Percentiles rank a stretch among this genome's conserved stretches.
phyloP scores from a whole-genome alignment of 2,113 vertebrate genomes.

The zebrafish (Danio rerio) region DNA sequence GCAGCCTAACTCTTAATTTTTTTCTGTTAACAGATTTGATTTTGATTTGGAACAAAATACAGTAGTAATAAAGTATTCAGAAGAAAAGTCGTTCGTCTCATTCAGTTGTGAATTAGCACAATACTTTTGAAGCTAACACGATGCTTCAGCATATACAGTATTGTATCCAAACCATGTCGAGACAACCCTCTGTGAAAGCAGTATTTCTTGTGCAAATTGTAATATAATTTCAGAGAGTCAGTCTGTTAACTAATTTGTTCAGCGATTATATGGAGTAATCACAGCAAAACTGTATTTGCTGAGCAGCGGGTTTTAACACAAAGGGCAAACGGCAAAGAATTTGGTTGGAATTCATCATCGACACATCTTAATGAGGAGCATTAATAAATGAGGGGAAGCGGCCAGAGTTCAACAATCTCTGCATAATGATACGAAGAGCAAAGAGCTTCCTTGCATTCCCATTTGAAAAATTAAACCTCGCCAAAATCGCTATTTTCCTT shows the following conservation, averaged over 20 bases:
- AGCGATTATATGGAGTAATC: conserved; percentile 2
- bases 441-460: conserved; percentile 33
- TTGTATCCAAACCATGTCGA: no score
- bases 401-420: conserved; percentile 30
- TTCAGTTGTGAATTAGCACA: no score
- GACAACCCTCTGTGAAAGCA: no score
- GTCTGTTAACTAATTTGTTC: conserved; percentile 12
- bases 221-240: conserved; percentile 12
- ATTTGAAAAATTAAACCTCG: conserved; percentile 46
- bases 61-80: no score
- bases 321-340: conserved; percentile 13
- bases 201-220: background rate
- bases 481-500: conserved; percentile 44
- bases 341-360: conserved; percentile 2
- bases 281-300: conserved; percentile 23
- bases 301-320: conserved; percentile 19
- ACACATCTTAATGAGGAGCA: conserved; percentile 31
- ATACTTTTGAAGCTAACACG: no score
- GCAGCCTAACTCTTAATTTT: no score
- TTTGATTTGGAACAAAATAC: no score
- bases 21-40: no score
- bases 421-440: conserved; percentile 26
- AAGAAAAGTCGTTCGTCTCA: no score
- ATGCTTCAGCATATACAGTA: no score
- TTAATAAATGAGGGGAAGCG: conserved; percentile 46